Base-by-base conservation (phyloP, 1,140 invertebrate species). In the Drosophila obscura region DNA sequence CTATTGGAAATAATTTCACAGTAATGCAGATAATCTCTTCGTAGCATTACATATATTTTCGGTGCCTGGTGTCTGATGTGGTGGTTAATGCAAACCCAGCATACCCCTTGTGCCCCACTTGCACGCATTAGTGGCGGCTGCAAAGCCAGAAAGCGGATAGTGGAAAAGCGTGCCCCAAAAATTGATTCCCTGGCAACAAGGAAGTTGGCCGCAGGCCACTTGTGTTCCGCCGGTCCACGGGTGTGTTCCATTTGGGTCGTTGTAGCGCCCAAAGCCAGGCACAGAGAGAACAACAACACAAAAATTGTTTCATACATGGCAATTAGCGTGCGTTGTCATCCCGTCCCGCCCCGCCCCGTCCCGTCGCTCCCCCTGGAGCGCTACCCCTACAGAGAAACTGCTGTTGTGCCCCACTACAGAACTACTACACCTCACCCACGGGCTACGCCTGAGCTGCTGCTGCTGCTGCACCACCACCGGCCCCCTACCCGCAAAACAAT, bases 231-330 rank as follows among this genome's bases (percentile, higher is more conserved):
- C 50, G 68, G 44, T 52, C 45, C 35, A 58, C 35, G 59, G 41
- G 11, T 39, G 11, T 39, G 35, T 55, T 73, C 45, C 58, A 55
- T 53, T 73, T 46, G 50, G 69, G 62, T 44, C 52, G 55, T 53
- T 74, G 72, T 74, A 76, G 57, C 41, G 73, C 73, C 73, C 44
- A 77, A 60, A 66, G 74, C 62, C 43, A 55, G 63, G 58, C 66
- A 49, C 56, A 39, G 8, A 50, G 8, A 50, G 19, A 13, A 9
- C 67, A 60, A 43, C 39, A 79, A 57, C 55, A 58, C 49, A 77
- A 75, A 78, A 78, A 88, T 72, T 62, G 31, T 52, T 46, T 67
- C 82, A 67, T 76, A 69, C 74, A 82, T 66, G 78, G 83, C 83
- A 87, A 87, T 87, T 87, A 87, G 74, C 65, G 59, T 72, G 71